Conservation (phyloP, 1,140 invertebrate species). For the Apocrypta bakeri region DNA sequence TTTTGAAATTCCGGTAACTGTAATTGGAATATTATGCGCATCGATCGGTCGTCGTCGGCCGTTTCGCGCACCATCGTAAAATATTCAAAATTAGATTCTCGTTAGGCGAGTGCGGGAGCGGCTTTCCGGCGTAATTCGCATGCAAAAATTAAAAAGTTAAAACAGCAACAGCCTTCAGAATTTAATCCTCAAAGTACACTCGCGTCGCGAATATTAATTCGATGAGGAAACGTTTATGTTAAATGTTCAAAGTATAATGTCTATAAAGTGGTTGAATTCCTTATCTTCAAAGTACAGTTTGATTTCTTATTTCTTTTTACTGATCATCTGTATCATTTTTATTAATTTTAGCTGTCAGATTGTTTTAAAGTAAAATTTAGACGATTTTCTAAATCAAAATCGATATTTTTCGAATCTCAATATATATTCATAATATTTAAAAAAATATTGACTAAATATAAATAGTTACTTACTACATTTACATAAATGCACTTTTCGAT, state of each 20-base stretch:
- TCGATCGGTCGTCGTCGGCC: slow-evolving; percentile 21
- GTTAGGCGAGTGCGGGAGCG: slow-evolving; percentile 25
- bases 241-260: background rate
- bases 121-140: slow-evolving; percentile 28
- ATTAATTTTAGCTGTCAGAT: no score
- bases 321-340: background rate
- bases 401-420: no score
- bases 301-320: background rate
- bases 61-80: slow-evolving; percentile 15
- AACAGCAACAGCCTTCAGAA: slow-evolving; percentile 40
- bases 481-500: no score
- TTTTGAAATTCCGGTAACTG: slow-evolving; percentile 26
- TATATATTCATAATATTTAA: no score
- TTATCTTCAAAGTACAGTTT: background rate
- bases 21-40: slow-evolving; percentile 47
- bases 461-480: no score
- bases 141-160: slow-evolving; percentile 51
- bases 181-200: slow-evolving; percentile 43
- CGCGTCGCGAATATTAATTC: slow-evolving; percentile 40
- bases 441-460: no score
- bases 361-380: no score
- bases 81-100: slow-evolving; percentile 52
- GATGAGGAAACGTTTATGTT: slow-evolving; percentile 20
- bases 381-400: no score
- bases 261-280: background rate